Conservation (phyloP, 2,888 invertebrate species). For the Xestoiulus laeticollis region DNA sequence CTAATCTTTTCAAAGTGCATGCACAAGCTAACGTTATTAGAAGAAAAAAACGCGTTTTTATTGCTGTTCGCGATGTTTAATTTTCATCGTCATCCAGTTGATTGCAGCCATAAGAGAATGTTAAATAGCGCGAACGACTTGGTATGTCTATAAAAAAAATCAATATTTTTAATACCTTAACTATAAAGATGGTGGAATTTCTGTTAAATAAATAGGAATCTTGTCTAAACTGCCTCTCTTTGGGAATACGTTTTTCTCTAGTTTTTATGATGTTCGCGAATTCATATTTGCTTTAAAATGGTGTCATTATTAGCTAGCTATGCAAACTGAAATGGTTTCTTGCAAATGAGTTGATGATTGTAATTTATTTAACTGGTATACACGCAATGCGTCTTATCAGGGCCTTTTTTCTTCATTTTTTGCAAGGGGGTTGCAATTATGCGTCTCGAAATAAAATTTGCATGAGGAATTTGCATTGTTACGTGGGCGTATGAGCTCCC, state of each 20-base stretch:
- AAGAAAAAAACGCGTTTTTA: neutral
- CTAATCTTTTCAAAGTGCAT: no score
- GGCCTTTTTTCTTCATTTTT: no score
- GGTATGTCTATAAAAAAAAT: neutral
- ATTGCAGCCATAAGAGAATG: neutral
- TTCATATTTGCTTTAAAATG: neutral
- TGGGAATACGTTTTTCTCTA: neutral
- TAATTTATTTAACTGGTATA: neutral
- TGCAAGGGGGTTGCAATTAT: neutral
- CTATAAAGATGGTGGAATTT: neutral
- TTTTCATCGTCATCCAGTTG: neutral
- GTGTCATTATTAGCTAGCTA: neutral
- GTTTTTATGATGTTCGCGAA: neutral
- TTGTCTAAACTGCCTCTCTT: neutral
- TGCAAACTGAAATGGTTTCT: neutral
- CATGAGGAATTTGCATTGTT: slow-evolving; percentile 12
- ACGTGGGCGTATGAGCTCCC: neutral
- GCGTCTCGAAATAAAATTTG: neutral
- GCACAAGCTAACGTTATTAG: no score
- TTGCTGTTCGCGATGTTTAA: neutral
- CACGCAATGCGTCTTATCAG: neutral
- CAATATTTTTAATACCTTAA: neutral
- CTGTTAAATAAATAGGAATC: neutral
- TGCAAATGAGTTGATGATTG: neutral
- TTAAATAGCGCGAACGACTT: neutral